Conservation (phyloP, 1,140 invertebrate species). For the Rhizoglyphus robini region DNA sequence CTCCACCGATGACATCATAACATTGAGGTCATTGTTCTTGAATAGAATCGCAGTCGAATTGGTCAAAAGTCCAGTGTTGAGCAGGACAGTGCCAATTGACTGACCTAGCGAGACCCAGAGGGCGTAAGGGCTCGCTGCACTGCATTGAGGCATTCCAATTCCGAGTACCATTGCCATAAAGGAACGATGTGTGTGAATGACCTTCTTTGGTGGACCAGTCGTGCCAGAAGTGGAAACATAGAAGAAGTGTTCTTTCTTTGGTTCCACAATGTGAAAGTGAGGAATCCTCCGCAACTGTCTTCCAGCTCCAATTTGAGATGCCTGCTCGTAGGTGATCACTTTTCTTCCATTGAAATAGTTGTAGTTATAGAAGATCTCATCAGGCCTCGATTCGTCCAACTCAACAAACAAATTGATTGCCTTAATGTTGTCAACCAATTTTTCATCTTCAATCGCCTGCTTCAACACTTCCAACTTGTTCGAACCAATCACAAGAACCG, state of each 20-base stretch:
- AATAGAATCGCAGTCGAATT: not conserved
- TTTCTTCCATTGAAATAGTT: not conserved
- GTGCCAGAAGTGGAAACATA: constrained; percentile 37
- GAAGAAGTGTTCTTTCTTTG: not conserved
- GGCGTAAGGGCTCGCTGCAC: not conserved
- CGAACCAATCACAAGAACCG: not conserved
- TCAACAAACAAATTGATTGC: not conserved
- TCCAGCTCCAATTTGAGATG: not conserved
- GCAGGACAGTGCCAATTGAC: not conserved
- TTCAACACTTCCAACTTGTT: not conserved
- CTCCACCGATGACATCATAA: not conserved
- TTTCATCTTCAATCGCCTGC: not conserved
- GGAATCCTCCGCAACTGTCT: not conserved
- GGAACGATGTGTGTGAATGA: constrained; percentile 36
- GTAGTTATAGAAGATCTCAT: not conserved
- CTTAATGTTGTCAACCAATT: not conserved
- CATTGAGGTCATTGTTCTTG: not conserved
- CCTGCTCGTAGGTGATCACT: not conserved
- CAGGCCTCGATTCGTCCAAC: not conserved
- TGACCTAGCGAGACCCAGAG: not conserved
- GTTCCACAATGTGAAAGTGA: not conserved
- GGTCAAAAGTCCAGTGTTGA: not conserved
- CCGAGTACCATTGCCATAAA: not conserved
- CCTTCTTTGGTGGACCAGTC: constrained; percentile 39
- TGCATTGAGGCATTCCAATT: not conserved